A percentile compares a stretch with the other conserved stretches of the same genome.
Conservation (phyloP, 1,140 invertebrate species). For the Lordiphosa collinella region DNA sequence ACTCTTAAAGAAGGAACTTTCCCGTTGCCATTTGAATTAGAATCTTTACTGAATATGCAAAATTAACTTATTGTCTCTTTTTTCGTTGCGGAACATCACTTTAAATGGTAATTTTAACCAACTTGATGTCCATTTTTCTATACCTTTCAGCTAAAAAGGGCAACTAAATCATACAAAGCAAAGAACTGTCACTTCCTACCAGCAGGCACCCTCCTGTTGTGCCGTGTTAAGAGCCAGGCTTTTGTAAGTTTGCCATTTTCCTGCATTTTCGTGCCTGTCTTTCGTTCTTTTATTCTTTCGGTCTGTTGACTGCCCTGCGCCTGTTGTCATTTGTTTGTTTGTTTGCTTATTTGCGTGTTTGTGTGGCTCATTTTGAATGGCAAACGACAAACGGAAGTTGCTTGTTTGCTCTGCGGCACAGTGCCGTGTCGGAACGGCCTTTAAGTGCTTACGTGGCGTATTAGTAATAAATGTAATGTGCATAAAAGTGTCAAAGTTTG, state of each 20-base stretch:
- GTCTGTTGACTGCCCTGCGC: not conserved
- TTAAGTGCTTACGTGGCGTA: conserved; percentile 77
- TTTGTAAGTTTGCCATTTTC: conserved; percentile 23
- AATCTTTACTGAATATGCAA: too few relatives aligned
- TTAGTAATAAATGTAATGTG: conserved; percentile 77
- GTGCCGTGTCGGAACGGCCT: conserved; percentile 20
- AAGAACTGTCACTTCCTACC: not conserved
- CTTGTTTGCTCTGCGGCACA: conserved; percentile 48
- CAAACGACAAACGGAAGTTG: conserved; percentile 43
- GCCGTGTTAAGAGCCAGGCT: conserved; percentile 27
- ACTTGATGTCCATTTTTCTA: not conserved
- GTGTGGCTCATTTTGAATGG: conserved; percentile 53
- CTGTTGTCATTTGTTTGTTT: conserved; percentile 17
- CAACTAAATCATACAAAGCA: conserved; percentile 24
- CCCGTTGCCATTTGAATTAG: too few relatives aligned
- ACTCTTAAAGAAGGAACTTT: too few relatives aligned
- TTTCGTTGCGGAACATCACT: too few relatives aligned
- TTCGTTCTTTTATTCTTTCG: not conserved
- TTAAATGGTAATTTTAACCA: too few relatives aligned
- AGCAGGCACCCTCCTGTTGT: conserved; percentile 6
- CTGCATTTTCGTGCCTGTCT: not conserved
- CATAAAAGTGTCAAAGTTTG: conserved; percentile 46
- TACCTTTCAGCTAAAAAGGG: not conserved
- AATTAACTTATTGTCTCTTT: too few relatives aligned
- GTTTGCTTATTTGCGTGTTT: conserved; percentile 39